Evolutionary conservation across 1,140 invertebrate species (phyloP), one percentile per base, ranked within the genome.

Genomic region (Cydia pomonella): DNA sequence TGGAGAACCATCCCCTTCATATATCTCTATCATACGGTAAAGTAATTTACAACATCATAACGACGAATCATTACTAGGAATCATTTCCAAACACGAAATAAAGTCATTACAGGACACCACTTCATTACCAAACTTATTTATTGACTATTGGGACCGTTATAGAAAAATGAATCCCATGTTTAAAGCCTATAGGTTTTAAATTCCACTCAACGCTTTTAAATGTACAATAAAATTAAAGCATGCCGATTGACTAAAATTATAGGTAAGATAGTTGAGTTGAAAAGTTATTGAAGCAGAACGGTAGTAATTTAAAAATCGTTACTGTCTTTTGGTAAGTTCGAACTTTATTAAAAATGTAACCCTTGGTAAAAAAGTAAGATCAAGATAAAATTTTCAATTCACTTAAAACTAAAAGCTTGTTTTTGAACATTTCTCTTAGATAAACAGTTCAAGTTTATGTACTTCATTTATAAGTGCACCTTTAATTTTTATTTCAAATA

Each of bases 51-150:
- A 18, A 18, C 18, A 38, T 69, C 16, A 38, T n/a, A 38, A 38
- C 64, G 16, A 16, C 9, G 2, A n/a, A 69, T 64, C 33, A 33
- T 33, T 33, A 41, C 27, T 12, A 69, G 29, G 64, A 21, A 18
- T 69, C 64, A 69, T 69, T 69, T 69, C 18, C 64, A 33, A 75
- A 78, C 82, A 83, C 82, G 82, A 75, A 79, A 83, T 82, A 80
- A 69, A 83, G 82, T 82, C 79, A 83, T 83, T 78, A 80, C 44
- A 25, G 63, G 13, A 21, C 59, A 50, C 47, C 47, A 66, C 63
- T 71, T 75, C 63, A 71, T 75, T 71, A 71, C 64, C 64, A 69
- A 33, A 33, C 29, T 18, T 33, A 33, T 6, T 9, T 33, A 69
- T 13, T 66, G 16, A 63, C 23, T 25, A n/a, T 64, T 23, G 25